Evolutionary conservation across 2,113 vertebrate species (phyloP).

Genomic region (Arizona elegans): DNA sequence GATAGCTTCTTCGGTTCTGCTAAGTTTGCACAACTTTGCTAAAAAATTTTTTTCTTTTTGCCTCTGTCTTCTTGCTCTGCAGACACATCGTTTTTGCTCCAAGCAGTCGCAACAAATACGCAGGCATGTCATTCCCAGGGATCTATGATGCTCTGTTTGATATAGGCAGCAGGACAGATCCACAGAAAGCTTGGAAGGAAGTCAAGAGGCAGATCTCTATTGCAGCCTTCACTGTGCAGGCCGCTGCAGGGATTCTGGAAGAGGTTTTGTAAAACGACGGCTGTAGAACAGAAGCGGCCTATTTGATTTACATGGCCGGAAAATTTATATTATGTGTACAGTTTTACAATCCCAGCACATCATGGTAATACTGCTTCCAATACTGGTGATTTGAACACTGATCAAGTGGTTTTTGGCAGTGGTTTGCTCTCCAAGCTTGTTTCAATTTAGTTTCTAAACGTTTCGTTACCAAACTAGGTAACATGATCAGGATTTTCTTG

Average conservation of each 20-base stretch:
- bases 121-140: conserved; percentile 89
- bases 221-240: conserved; percentile 85
- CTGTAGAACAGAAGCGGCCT: background rate
- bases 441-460: too few species aligned
- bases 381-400: background rate
- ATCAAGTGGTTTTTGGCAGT: background rate
- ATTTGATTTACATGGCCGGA: too few species aligned
- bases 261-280: conserved; percentile 59
- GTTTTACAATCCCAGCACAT: background rate
- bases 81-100: conserved; percentile 93
- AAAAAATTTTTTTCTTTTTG: background rate
- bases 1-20: background rate
- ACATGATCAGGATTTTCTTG: too few species aligned
- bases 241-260: conserved; percentile 80
- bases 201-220: conserved; percentile 89
- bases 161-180: conserved; percentile 74
- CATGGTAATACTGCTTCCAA: background rate
- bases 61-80: conserved; percentile 25
- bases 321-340: too few species aligned
- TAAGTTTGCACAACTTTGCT: background rate
- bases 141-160: conserved; percentile 91
- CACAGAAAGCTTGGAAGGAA: conserved; percentile 77
- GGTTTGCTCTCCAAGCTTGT: too few species aligned
- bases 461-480: too few species aligned
- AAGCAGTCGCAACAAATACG: conserved; percentile 92